Evolutionary conservation across 2,888 invertebrate genomes (phyloP), one percentile per base, ranked within the genome.

Genomic region (Melieria omissa): DNA sequence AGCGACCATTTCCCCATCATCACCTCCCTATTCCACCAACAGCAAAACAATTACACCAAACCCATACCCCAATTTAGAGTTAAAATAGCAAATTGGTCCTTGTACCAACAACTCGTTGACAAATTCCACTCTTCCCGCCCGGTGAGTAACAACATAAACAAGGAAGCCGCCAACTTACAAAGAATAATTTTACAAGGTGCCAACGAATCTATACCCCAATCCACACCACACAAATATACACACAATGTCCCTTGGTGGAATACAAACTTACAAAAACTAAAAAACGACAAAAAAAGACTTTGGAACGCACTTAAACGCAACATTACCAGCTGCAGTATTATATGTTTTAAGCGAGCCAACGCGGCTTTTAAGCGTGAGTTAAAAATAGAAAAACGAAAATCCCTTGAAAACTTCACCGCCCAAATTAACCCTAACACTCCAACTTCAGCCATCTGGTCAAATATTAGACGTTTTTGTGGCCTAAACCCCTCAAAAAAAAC

Each of bases 101-200:
- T 29, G 29, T 29, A 29, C 29, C 29, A 29, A 29, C 2, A 29
- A 29, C 29, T 29, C 29, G 29, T 29, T 29, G 29, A 29, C 29
- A 29, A 29, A 1, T 29, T 29, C 29, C 29, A 29, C 29, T 29
- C 29, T 29, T 29, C 29, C 29, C 29, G 29, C 29, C 29, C 29
- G 29, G 29, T 29, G 29, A 29, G 29, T 29, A 29, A 29, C 12
- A 75, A 75, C 52, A 67, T 75, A 9, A 73, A 73, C 45, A 60
- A 66, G 68, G 70, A 74, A 70, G 47, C 72, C 3, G 74, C 70
- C 12, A 67, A 65, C 46, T 72, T 72, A 4, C 68, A 72, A 9
- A 66, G 49, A 70, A 72, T 70, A 47, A 74, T 72, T 44, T 62
- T 72, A n/a, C 64, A 74, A 70, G 60, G 61, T 44, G 65, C 70